Conservation (phyloP, 2,888 invertebrate genomes). For the Hyposoter didymator region DNA sequence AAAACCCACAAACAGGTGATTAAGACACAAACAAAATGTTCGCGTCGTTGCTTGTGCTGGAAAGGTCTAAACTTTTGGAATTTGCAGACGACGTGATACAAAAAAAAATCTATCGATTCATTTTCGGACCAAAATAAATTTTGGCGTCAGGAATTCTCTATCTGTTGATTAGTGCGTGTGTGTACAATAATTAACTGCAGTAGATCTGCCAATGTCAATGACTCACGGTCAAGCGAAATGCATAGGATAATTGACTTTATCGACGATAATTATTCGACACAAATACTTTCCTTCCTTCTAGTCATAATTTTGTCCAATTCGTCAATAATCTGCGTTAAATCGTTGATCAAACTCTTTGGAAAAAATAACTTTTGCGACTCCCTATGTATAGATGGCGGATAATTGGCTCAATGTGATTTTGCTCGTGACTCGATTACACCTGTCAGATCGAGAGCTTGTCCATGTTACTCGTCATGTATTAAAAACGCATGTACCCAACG, state of each 20-base stretch:
- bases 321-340: background rate
- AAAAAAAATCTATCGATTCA: background rate
- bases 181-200: background rate
- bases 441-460: constrained; percentile 62
- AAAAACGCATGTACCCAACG: constrained; percentile 62
- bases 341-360: background rate
- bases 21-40: background rate
- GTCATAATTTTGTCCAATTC: background rate
- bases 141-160: background rate
- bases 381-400: constrained; percentile 3
- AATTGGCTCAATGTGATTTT: constrained; percentile 58
- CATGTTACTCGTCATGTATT: constrained; percentile 59
- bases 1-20: background rate
- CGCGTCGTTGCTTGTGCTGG: background rate
- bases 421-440: constrained; percentile 66
- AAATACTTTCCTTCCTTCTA: background rate
- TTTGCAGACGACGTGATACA: background rate
- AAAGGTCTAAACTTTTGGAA: background rate
- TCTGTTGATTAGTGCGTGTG: background rate
- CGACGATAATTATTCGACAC: background rate
- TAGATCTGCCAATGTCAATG: background rate
- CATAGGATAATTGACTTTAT: background rate
- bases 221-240: background rate
- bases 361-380: background rate
- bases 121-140: background rate